Conservation (phyloP, 1,140 invertebrate species). For the Meloidogyne exigua region DNA sequence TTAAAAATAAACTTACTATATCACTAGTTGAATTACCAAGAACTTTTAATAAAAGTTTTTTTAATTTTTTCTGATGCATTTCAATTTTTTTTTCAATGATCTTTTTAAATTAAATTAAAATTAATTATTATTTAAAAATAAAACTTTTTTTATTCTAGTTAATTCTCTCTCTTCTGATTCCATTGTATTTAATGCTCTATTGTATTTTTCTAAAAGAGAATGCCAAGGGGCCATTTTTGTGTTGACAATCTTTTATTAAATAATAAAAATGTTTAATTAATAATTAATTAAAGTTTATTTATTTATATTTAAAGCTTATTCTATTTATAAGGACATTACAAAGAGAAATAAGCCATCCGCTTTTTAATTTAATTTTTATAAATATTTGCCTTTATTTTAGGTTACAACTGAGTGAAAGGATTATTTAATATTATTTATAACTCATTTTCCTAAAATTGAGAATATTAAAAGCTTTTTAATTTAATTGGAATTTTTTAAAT, state of each 20-base stretch:
- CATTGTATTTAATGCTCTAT: constrained; percentile 22
- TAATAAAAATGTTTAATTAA: neutral
- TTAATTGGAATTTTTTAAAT: no score
- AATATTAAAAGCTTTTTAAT: no score
- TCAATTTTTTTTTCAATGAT: constrained; percentile 30
- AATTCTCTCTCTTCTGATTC: constrained; percentile 26
- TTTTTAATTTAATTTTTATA: no score
- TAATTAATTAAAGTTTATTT: no score
- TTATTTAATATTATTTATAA: no score
- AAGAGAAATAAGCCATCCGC: no score
- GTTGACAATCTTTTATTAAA: constrained; percentile 14
- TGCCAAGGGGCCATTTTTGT: constrained; percentile 26
- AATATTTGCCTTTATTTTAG: no score
- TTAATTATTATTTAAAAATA: neutral
- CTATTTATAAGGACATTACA: no score
- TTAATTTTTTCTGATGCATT: constrained; percentile 28
- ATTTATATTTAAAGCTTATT: no score
- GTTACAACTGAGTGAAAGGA: no score
- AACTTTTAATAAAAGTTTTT: constrained; percentile 27
- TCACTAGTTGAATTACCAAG: constrained; percentile 16
- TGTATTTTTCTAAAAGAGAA: constrained; percentile 17
- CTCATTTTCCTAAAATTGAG: no score
- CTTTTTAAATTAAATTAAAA: constrained; percentile 15
- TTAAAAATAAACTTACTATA: neutral
- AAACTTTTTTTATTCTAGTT: constrained; percentile 20